phyloP scores from a whole-genome alignment of 2,113 vertebrate genomes.

The Atractosteus spatula region DNA sequence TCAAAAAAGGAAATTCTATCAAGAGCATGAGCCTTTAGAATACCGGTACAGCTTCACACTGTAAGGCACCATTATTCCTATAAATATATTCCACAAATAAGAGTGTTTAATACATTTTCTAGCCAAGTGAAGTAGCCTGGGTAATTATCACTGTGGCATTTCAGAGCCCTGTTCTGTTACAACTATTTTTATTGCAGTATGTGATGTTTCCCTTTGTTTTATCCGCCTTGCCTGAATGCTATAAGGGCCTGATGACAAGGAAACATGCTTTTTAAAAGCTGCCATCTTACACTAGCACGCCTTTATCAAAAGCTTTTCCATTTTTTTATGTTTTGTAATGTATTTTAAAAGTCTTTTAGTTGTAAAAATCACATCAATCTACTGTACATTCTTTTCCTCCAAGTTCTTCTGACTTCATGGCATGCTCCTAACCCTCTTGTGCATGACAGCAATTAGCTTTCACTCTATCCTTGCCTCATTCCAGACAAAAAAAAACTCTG shows the following conservation, averaged over 20 bases:
- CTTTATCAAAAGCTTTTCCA: conserved; percentile 25
- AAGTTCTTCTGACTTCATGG: conserved; percentile 16
- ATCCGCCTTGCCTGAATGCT: conserved; percentile 51
- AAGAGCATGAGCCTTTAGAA: no score
- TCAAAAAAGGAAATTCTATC: no score
- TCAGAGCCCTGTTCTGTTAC: conserved; percentile 52
- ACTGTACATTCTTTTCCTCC: conserved; percentile 51
- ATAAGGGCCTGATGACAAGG: neutral
- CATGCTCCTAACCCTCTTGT: neutral
- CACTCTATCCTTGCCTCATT: neutral
- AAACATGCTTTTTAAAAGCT: neutral
- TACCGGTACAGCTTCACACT: no score
- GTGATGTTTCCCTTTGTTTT: conserved; percentile 62
- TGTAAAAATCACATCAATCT: conserved; percentile 52
- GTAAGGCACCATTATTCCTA: conserved; percentile 40
- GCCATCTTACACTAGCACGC: neutral
- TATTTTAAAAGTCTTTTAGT: conserved; percentile 33
- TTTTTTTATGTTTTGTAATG: neutral
- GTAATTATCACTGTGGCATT: conserved; percentile 67
- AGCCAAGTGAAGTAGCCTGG: conserved; percentile 49
- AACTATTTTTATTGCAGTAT: conserved; percentile 54
- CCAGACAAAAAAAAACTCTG: neutral
- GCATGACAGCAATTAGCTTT: neutral
- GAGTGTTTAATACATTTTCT: conserved; percentile 45
- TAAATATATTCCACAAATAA: conserved; percentile 50